Conservation (phyloP, 2,797 vertebrate genomes). For the Hyperoplus lanceolatus region DNA sequence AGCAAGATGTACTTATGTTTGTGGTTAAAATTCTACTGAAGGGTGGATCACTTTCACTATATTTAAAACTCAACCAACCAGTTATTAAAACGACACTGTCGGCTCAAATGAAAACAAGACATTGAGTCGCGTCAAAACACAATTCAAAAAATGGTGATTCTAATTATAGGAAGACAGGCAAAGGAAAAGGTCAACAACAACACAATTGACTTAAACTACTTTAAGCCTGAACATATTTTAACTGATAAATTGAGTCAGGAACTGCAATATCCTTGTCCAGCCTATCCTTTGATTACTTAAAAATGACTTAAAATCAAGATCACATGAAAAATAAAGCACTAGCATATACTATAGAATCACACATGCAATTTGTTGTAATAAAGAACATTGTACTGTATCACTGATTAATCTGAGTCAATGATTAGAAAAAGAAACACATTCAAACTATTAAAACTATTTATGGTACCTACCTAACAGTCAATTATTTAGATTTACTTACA, state of each 20-base stretch:
- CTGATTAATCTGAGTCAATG: conserved; percentile 1
- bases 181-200: not conserved
- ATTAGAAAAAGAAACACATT: not conserved
- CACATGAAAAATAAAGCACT: not conserved
- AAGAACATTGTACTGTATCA: not conserved
- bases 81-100: conserved; percentile 36
- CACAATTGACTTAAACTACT: not conserved
- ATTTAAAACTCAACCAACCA: conserved; percentile 55
- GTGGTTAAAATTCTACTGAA: conserved; percentile 8
- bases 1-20: not conserved
- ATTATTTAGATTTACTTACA: too few relatives aligned
- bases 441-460: not conserved
- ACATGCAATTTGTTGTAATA: not conserved
- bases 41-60: conserved; percentile 36
- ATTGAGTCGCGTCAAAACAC: conserved; percentile 4
- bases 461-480: too few relatives aligned
- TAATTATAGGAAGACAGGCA: not conserved
- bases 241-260: not conserved
- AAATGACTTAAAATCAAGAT: not conserved
- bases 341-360: not conserved
- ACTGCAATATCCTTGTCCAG: not conserved
- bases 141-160: not conserved
- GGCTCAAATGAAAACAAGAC: not conserved
- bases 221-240: not conserved
- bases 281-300: not conserved